Evolutionary conservation across 2,797 vertebrate species (phyloP).

Genomic region (Chiroxiphia lanceolata): DNA sequence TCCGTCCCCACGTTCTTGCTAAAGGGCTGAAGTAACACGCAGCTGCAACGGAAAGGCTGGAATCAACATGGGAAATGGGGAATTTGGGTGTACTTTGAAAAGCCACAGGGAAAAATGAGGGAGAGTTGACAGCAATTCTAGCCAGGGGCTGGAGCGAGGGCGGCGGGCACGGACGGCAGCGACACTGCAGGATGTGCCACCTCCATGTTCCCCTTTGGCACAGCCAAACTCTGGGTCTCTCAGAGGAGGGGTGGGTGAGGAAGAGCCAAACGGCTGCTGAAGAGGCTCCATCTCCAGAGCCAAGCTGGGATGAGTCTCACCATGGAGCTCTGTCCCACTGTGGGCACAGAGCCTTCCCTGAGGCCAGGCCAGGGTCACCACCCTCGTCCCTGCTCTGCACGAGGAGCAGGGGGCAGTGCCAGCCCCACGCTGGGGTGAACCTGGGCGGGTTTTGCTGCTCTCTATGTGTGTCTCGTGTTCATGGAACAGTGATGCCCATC

Average conservation of each 20-base stretch:
- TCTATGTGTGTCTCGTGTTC: rapidly evolving
- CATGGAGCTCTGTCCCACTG: rapidly evolving
- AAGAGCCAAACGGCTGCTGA: rapidly evolving
- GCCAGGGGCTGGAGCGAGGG: rapidly evolving
- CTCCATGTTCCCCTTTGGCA: rapidly evolving
- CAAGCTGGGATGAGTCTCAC: rapidly evolving
- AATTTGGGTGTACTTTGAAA: background rate
- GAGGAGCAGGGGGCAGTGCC: rapidly evolving
- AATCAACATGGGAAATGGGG: background rate
- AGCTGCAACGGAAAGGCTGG: rapidly evolving
- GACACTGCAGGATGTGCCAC: rapidly evolving
- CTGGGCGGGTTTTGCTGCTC: rapidly evolving
- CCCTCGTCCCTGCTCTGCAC: rapidly evolving
- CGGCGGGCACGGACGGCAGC: rapidly evolving
- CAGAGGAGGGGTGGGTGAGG: rapidly evolving
- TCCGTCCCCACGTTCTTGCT: background rate
- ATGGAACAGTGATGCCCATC: rapidly evolving
- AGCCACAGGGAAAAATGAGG: rapidly evolving
- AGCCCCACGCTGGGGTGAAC: rapidly evolving
- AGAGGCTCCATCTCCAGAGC: background rate
- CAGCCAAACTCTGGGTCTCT: rapidly evolving
- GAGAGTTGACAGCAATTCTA: rapidly evolving
- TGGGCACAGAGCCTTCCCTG: rapidly evolving
- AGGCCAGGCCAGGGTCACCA: rapidly evolving
- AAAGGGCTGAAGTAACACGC: rapidly evolving